These are phyloP conservation scores for Agraylea sexmaculata DNA, from an alignment of 1,140 invertebrate species.

Conservation along the genomic window DNA sequence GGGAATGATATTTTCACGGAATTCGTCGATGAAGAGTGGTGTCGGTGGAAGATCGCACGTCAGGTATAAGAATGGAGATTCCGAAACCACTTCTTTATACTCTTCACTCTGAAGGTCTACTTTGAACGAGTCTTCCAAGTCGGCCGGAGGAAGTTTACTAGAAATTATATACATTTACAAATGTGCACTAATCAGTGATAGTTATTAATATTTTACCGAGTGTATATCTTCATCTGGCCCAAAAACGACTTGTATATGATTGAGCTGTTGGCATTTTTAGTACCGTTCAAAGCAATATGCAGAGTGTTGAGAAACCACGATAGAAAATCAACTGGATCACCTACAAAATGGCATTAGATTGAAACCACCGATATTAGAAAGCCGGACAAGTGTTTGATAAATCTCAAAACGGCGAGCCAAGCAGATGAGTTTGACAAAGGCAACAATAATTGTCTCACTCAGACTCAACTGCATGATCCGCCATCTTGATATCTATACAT, in stretches of 20 bases:
- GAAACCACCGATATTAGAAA: no score
- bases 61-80: slow-evolving; percentile 88
- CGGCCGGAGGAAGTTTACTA: slow-evolving; percentile 86
- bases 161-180: slow-evolving; percentile 10
- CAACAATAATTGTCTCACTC: no score
- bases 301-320: slow-evolving; percentile 94
- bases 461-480: no score
- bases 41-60: slow-evolving; percentile 94
- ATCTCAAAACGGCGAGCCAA: no score
- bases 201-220: slow-evolving; percentile 32
- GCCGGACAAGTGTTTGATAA: no score
- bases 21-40: slow-evolving; percentile 93
- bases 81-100: slow-evolving; percentile 76
- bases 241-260: slow-evolving; percentile 94
- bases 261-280: slow-evolving; percentile 70
- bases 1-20: slow-evolving; percentile 96
- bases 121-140: slow-evolving; percentile 82
- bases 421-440: no score
- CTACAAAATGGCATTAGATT: no score
- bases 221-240: slow-evolving; percentile 91
- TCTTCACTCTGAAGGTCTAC: slow-evolving; percentile 70
- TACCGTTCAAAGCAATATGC: slow-evolving; percentile 81
- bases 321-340: slow-evolving; percentile 94
- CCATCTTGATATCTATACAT: no score
- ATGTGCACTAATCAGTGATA: neutral